A percentile compares a stretch with the other conserved stretches of the same genome.
phyloP scores from a whole-genome alignment of 1,140 invertebrate species.

The Leptopilina clavipes region DNA sequence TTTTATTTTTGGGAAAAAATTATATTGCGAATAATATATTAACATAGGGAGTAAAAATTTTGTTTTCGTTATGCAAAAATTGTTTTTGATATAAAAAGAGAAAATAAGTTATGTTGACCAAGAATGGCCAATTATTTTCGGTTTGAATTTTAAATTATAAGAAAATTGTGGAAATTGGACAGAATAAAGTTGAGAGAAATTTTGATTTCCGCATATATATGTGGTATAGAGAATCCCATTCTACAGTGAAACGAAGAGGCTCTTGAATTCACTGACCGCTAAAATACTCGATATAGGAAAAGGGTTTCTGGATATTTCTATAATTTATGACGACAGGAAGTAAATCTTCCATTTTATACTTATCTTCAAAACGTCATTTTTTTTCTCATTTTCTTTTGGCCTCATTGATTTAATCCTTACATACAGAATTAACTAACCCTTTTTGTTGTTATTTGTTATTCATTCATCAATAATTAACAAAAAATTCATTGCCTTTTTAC shows the following conservation, averaged over 20 bases:
- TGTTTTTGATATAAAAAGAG: no score
- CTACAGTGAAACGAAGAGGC: conserved; percentile 1
- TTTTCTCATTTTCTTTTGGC: neutral
- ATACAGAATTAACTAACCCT: no score
- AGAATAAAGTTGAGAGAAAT: neutral
- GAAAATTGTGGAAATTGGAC: neutral
- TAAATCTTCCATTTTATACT: neutral
- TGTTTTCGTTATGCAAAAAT: no score
- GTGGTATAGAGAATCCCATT: neutral
- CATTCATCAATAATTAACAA: no score
- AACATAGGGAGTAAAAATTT: no score
- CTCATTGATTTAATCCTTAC: no score
- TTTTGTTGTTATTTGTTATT: no score
- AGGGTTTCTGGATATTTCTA: neutral
- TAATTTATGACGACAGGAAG: neutral
- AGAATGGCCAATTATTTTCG: neutral
- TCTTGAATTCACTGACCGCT: conserved; percentile 8
- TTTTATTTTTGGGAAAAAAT: no score
- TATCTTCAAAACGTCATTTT: neutral
- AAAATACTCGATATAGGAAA: conserved; percentile 16
- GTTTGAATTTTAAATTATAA: neutral
- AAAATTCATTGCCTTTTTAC: no score
- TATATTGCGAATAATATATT: no score
- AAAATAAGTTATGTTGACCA: no score
- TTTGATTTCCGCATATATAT: neutral